A percentile compares a stretch with the other conserved stretches of the same genome.
Conservation (phyloP, 2,113 vertebrate species). For the Gnathonemus echidnorhynchus region DNA sequence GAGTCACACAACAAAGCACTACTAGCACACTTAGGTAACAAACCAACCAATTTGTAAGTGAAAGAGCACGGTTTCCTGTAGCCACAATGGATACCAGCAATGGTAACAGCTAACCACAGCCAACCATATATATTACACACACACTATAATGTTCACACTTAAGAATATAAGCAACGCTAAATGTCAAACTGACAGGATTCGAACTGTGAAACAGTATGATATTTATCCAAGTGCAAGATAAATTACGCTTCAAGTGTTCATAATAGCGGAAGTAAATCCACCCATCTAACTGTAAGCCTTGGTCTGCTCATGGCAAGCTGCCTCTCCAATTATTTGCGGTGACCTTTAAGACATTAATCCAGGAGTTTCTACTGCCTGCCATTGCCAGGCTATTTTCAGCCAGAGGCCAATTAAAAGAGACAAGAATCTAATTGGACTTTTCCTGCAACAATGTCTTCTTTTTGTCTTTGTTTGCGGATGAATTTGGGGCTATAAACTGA, state of each 20-base stretch:
- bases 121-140: background rate
- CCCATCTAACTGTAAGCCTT: background rate
- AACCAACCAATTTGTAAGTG: background rate
- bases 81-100: background rate
- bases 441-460: background rate
- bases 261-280: background rate
- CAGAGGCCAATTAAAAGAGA: background rate
- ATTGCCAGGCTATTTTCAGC: background rate
- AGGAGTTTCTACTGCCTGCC: background rate
- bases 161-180: background rate
- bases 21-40: background rate
- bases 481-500: background rate
- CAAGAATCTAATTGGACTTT: conserved; percentile 1
- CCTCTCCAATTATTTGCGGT: conserved; percentile 15
- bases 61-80: background rate
- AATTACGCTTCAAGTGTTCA: background rate
- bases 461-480: background rate
- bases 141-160: conserved; percentile 7
- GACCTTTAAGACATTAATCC: conserved; percentile 15
- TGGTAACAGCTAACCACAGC: background rate
- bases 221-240: conserved; percentile 12
- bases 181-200: conserved; percentile 9
- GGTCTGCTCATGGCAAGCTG: background rate
- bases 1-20: background rate
- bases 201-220: background rate